phyloP scores from a whole-genome alignment of 2,113 vertebrate species.

The Progne subis region DNA sequence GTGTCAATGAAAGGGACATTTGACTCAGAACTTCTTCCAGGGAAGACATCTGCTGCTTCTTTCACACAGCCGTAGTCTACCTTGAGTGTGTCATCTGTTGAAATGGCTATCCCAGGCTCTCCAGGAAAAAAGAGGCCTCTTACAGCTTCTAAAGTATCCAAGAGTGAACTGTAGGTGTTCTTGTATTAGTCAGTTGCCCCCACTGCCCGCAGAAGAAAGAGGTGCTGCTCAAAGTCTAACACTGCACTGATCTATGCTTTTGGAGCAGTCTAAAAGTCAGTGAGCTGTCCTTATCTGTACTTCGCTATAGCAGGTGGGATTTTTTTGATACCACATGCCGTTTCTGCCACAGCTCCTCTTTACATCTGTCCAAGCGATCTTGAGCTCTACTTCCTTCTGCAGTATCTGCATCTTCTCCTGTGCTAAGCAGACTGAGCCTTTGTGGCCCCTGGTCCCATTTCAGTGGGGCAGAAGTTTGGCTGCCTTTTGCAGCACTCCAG shows the following conservation, averaged over 20 bases:
- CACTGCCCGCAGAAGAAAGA: constrained; percentile 37
- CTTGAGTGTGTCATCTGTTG: background rate
- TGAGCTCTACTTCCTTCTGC: constrained; percentile 24
- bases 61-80: background rate
- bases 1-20: background rate
- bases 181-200: constrained; percentile 29
- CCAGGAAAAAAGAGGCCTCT: background rate
- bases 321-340: constrained; percentile 10
- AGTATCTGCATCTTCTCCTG: background rate
- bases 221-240: constrained; percentile 36
- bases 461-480: background rate
- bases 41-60: background rate
- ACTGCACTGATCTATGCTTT: constrained; percentile 15
- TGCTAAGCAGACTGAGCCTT: background rate
- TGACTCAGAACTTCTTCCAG: background rate
- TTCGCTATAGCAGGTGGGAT: background rate
- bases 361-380: background rate
- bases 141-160: constrained; percentile 16
- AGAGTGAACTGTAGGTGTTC: constrained; percentile 5
- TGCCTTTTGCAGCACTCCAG: background rate
- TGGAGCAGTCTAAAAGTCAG: constrained; percentile 33
- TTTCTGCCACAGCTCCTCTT: constrained; percentile 29
- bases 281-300: constrained; percentile 36
- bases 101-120: constrained; percentile 19
- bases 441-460: background rate